Base-by-base conservation (phyloP, 2,888 invertebrate genomes). In the Cheilosia urbana region DNA sequence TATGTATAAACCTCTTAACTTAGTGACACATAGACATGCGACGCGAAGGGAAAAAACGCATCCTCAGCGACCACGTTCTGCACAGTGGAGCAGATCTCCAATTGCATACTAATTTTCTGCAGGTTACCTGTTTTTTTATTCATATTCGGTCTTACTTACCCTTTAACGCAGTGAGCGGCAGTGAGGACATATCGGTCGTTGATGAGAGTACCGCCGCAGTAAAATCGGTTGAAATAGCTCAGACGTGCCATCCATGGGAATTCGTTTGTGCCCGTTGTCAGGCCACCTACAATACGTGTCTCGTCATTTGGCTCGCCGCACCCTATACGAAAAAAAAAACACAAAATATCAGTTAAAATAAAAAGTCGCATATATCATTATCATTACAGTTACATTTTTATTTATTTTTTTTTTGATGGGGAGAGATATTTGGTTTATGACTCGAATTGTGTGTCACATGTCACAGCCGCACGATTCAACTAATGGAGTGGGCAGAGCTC, bases 191-290 rank as follows among this genome's bases (percentile, higher is more conserved):
- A 97, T 49, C 96, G 94, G 92, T 97, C 97, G 90, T 97, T 97
- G 91, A 97, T 96, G 87, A 97, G 93, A 93, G 96, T 96, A 57
- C 97, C 97, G 15, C 97, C 97, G 90, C 97, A 98, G 92, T 97
- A 97, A 93, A 97, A 97, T 89, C 96, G 94, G 92, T 96, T 97
- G 92, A 97, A 96, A 93, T 97, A 97, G 3, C 96, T 96, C 62
- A 98, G 93, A 69, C 96, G 94, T 17, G 95, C 97, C 95, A 97
- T 96, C 97, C 97, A 98, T 5, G 97, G 97, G 91, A 96, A 97
- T 92, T 97, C 97, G 90, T 96, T 96, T 88, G 94, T 93, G 45
- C 94, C 94, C 0, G 97, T 95, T 19, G 95, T 95, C 69, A 94
- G 94, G 1, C 97, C 97, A 2, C 97, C 97, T 0, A 97, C 96